Percentiles rank a stretch among this genome's conserved stretches.
phyloP scores from a whole-genome alignment of 1,140 invertebrate species.

The Muscidifurax raptorellus region DNA sequence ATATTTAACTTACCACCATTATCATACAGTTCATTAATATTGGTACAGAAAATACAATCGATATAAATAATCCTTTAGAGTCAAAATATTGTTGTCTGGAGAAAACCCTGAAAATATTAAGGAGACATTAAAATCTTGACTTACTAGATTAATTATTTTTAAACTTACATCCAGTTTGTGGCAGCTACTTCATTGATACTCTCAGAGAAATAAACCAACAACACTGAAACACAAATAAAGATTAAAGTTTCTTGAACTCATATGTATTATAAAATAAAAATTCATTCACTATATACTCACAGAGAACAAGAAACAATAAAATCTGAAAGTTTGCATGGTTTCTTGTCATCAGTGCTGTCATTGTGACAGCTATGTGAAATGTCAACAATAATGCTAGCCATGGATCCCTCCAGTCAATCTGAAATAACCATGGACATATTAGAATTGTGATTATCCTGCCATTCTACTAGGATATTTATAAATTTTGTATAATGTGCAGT shows the following conservation, averaged over 20 bases:
- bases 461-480: not conserved
- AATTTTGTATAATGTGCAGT: not conserved
- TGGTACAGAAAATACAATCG: slow-evolving; percentile 92
- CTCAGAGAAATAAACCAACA: slow-evolving; percentile 91
- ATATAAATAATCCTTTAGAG: slow-evolving; percentile 93
- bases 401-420: slow-evolving; percentile 93
- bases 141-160: not conserved
- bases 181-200: slow-evolving; percentile 91
- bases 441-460: not conserved
- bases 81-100: slow-evolving; percentile 95
- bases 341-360: slow-evolving; percentile 86
- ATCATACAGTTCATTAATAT: slow-evolving; percentile 93
- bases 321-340: slow-evolving; percentile 92
- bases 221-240: slow-evolving; percentile 78
- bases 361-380: slow-evolving; percentile 86
- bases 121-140: not conserved
- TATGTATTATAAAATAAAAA: slow-evolving; percentile 16
- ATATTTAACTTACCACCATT: slow-evolving; percentile 89
- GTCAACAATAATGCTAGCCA: slow-evolving; percentile 86
- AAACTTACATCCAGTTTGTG: slow-evolving; percentile 83
- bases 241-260: slow-evolving; percentile 49
- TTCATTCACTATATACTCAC: slow-evolving; percentile 78
- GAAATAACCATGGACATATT: slow-evolving; percentile 61
- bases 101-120: slow-evolving; percentile 79
- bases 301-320: slow-evolving; percentile 85